phyloP scores from a whole-genome alignment of 2,797 vertebrate genomes.

The Protonibea diacanthus region DNA sequence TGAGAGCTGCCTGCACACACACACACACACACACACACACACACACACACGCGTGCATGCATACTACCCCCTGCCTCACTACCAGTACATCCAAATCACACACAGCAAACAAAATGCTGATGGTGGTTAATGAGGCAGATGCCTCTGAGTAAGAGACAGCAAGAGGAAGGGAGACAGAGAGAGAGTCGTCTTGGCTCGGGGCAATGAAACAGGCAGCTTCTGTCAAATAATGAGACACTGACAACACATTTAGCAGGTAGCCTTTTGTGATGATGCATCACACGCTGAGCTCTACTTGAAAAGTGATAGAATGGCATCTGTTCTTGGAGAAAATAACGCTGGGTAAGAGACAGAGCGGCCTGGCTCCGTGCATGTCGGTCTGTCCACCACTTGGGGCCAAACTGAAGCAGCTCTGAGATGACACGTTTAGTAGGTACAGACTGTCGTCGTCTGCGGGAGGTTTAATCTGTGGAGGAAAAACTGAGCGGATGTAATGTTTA shows the following conservation, averaged over 20 bases:
- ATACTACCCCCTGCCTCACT: constrained; percentile 58
- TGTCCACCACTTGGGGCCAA: not conserved
- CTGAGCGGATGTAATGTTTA: too few species aligned
- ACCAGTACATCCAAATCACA: constrained; percentile 74
- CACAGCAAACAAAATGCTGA: constrained; percentile 80
- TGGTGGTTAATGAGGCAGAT: constrained; percentile 84
- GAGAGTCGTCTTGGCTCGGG: constrained; percentile 50
- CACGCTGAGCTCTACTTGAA: constrained; percentile 30
- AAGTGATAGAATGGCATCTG: constrained; percentile 37
- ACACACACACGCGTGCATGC: constrained; percentile 26
- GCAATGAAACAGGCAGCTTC: constrained; percentile 64
- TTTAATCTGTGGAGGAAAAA: not conserved
- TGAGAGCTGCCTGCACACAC: constrained; percentile 73
- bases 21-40: constrained; percentile 19
- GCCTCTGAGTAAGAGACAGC: constrained; percentile 70
- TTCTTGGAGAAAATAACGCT: constrained; percentile 17
- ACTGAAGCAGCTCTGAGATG: not conserved
- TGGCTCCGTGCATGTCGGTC: not conserved
- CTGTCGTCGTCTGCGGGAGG: not conserved
- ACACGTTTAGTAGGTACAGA: not conserved
- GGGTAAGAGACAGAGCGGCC: constrained; percentile 7
- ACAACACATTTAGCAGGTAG: constrained; percentile 73
- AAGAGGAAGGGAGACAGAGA: constrained; percentile 51
- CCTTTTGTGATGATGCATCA: constrained; percentile 53
- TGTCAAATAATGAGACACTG: constrained; percentile 72